Base-by-base conservation (phyloP, 1,140 invertebrate genomes). In the Drosophila repleta region DNA sequence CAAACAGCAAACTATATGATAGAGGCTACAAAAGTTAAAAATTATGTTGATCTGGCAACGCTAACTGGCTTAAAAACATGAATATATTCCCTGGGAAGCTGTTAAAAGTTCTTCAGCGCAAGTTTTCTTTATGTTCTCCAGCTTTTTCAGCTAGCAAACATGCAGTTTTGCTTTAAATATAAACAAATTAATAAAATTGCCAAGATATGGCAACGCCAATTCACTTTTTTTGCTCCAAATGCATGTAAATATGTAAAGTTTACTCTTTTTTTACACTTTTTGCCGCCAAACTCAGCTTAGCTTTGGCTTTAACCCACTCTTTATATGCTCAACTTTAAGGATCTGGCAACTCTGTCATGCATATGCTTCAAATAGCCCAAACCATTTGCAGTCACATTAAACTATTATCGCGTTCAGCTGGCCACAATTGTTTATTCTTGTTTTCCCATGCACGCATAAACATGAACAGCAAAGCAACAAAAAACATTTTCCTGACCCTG, bases 401-500 rank as follows among this genome's bases (percentile, higher is more conserved):
- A 65, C 46, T 29, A 69, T 53, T 62, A 46, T 21, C 48, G 35
- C 62, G 57, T 52, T 71, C 68, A 71, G 52, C 68, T 71, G 62
- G 62, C 62, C 58, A 32, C 68, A 65, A 65, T 56, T 35, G 8
- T 70, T 70, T 52, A 26, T 57, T 41, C 37, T 35, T n/a, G 6
- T n/a, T 6, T 3, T 43, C 18, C 18, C 43, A 29, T 18, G 35
- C 39, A 46, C 62, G 63, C 69, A 76, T 72, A 67, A 67, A 67
- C 58, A 53, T 58, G 8, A 67, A 29, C 46, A 65, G 21, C 49
- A 68, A n/a, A 56, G 29, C 15, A 55, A 15, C 18, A 18, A 41
- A 26, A 20, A 11, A 46, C 67, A 39, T 69, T 74, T 60, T 61
- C 74, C 62, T 82, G 70, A 82, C 76, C 79, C 74, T 63, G 70